Base-by-base conservation (phyloP, 2,113 vertebrate species). In the Anolis carolinensis region DNA sequence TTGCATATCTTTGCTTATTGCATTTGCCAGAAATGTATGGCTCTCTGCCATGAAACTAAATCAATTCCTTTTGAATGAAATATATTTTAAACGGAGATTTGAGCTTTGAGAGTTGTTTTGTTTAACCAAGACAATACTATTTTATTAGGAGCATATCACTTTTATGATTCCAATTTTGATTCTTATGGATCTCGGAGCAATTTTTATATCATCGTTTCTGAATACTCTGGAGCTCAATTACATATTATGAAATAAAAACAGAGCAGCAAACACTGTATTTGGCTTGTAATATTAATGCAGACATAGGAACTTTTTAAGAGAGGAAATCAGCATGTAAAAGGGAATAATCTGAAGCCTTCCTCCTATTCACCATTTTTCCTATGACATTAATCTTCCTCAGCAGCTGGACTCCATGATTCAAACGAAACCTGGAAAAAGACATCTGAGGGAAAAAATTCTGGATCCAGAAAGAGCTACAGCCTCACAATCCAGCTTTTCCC, bases 1-100 rank as follows among this genome's bases (percentile, higher is more conserved):
- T 77, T 90, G 73, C 82, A 16, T 81, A 87, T 81, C 18, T 89
- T 86, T 86, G 82, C 65, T 86, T 87, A 89, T 90, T 59, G 91
- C 9, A 82, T 83, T 79, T 92, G 34, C 59, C 75, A 86, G 48
- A n/a, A 71, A 90, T 83, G 87, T 81, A 32, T 39, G 79, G 39
- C 74, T 84, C 91, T 89, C 68, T 81, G n/a, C 75, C 65, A 84
- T 5, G 82, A 90, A 82, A 48, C 10, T 11, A 81, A 92, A 91
- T 85, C 52, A 87, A 89, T 75, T 86, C 23, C 76, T 87, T 89
- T 87, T 85, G 85, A 89, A 83, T 16, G 63, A 63, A 88, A 25
- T 84, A 59, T 21, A 48, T 86, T 59, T 89, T 82, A 86, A 83
- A 89, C 1, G 27, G 3, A 91, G 52, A 32, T 1, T 81, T 92